Conservation (phyloP, 2,888 invertebrate genomes). For the Balanococcus diminutus region DNA sequence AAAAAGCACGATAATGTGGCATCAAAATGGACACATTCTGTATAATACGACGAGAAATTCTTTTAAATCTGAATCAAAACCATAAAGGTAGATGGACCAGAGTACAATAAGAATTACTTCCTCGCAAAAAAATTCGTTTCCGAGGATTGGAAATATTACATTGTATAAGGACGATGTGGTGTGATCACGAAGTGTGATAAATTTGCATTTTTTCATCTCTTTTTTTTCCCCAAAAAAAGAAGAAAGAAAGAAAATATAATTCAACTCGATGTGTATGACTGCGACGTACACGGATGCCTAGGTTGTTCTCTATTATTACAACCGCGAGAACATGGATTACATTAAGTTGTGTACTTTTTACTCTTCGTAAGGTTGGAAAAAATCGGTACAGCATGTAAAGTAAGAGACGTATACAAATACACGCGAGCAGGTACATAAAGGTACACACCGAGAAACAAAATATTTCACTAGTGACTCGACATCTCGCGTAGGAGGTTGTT, state of each 20-base stretch:
- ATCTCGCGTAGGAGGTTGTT: neutral
- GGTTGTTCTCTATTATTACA: neutral
- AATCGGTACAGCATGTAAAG: neutral
- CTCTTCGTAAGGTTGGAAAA: neutral
- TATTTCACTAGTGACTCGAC: neutral
- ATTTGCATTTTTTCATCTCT: neutral
- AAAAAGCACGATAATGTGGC: no score
- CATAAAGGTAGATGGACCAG: neutral
- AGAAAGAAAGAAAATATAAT: no score
- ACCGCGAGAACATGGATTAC: neutral
- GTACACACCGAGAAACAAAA: neutral
- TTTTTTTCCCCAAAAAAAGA: neutral
- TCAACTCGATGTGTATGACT: neutral
- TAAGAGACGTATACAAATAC: neutral
- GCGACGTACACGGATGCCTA: neutral
- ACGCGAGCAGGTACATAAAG: neutral
- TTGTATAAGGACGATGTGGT: neutral
- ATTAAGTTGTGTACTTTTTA: neutral
- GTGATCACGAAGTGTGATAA: neutral
- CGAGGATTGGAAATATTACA: neutral
- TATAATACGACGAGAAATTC: no score
- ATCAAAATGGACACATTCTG: no score
- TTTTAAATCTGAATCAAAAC: neutral
- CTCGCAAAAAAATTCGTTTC: neutral
- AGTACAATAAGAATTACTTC: neutral